Base-by-base conservation (phyloP, 2,113 vertebrate genomes). In the Lagopus muta region DNA sequence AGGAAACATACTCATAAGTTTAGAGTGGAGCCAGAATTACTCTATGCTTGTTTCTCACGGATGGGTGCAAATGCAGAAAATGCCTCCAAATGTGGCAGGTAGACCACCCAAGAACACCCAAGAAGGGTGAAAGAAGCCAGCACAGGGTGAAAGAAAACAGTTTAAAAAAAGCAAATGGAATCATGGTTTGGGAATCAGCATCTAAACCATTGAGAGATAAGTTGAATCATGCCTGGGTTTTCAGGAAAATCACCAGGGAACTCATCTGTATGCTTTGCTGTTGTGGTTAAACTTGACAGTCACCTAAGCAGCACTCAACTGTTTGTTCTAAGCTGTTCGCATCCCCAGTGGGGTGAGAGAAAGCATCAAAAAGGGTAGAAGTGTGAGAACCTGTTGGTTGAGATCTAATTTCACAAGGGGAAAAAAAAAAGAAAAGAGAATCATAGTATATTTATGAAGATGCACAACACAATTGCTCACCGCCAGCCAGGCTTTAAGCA, bases 251-350 rank as follows among this genome's bases (percentile, higher is more conserved):
- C 5, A 74, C 19, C 12, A 76, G 32, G 17, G 67, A 60, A 74
- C 73, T 25, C 42, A 60, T 64, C 32, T 17, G 1, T 34, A 28
- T 30, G 10, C 10, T 60, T 38, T 2, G 0, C 8, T 79, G 10
- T 61, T 62, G 60, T 38, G 60, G 60, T 25, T 38, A 38, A 62
- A 62, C 24, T 36, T 36, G 24, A 15, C 22, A 62, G 60, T 24
- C 60, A 38, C 14, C 60, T 62, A 27, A 62, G 34, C 60, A 62
- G 22, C 22, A 62, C 60, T 38, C 34, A 62, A 13, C 34, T 62
- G 24, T 34, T 58, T n/a, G 20, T 13, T 36, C 34, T 36, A 22
- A 36, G 8, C 58, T 14, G 20, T 25, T 34, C 8, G 10, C 22
- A 36, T 24, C 24, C 60, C 10, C 34, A 38, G 24, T 62, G 36